Evolutionary conservation across 2,888 invertebrate species (phyloP), one percentile per base, ranked within the genome.

Genomic region (Choreutis nemorana): DNA sequence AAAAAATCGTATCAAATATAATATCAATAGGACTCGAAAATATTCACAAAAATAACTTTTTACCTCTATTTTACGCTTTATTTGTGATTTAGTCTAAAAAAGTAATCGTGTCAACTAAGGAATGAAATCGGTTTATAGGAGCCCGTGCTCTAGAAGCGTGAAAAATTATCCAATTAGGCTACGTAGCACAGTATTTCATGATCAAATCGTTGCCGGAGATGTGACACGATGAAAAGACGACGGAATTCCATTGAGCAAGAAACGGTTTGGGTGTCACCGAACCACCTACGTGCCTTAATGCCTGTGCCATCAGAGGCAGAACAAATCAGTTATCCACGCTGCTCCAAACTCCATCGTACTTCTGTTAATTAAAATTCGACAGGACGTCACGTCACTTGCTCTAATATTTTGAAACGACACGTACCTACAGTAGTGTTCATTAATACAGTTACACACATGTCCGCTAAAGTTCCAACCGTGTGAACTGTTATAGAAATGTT

Each of bases 351-450:
- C 48, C 50, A 46, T 57, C 55, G 54, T 60, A 71, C 63, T 59
- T 44, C 58, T 67, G 58, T 70, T 75, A 75, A 75, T 77, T 73
- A 75, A 73, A 72, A 68, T 55, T 51, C 65, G 61, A 64, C 61
- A 66, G 66, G 63, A 66, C 64, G 55, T 61, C 70, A 65, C 60
- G 62, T 63, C 63, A 55, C 51, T 56, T 56, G 60, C 55, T 58
- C 52, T 47, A 47, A 55, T 48, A 44, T 42, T 55, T 56, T 50
- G 34, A 50, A 56, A 51, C 46, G 66, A 67, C 67, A 62, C 53
- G 44, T 64, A 55, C 53, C 50, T 66, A 72, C 59, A 67, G 50
- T 56, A 45, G 44, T 41, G 42, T 60, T 59, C 59, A 49, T 52
- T 60, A 59, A 61, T 55, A 54, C 45, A 42, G n/a, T 48, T 43